Percentiles rank a stretch among this genome's conserved stretches.
Evolutionary conservation across 1,140 invertebrate species (phyloP).

Genomic region (Globodera rostochiensis): DNA sequence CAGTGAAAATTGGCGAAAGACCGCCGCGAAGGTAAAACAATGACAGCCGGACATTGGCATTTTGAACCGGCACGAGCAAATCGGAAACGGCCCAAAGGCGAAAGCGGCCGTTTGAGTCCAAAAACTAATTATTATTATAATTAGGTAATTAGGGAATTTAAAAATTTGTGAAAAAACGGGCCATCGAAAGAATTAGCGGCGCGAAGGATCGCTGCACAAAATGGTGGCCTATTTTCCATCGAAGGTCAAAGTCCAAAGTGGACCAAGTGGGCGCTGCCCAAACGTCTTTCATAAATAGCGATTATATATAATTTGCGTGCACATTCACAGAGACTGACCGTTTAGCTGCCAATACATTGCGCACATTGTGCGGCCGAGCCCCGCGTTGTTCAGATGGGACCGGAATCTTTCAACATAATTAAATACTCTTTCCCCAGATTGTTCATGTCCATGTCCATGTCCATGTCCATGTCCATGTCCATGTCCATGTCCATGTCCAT

Average conservation of each 20-base stretch:
- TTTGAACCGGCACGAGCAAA: slow-evolving; percentile 3
- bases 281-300: slow-evolving; percentile 69
- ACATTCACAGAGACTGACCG: slow-evolving; percentile 27
- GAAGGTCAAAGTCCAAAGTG: slow-evolving; percentile 73
- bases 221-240: slow-evolving; percentile 63
- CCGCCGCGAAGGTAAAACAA: slow-evolving; percentile 29
- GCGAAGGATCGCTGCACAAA: slow-evolving; percentile 57
- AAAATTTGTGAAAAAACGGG: slow-evolving; percentile 15
- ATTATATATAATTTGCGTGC: neutral
- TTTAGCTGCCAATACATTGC: slow-evolving; percentile 98
- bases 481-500: no score
- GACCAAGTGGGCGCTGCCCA: slow-evolving; percentile 97
- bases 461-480: no score
- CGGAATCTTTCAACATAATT: slow-evolving; percentile 49
- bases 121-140: slow-evolving; percentile 37
- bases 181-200: slow-evolving; percentile 54
- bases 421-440: neutral
- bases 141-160: slow-evolving; percentile 17
- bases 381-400: slow-evolving; percentile 51
- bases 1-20: slow-evolving; percentile 47
- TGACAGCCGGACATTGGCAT: slow-evolving; percentile 37
- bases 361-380: slow-evolving; percentile 77
- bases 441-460: no score
- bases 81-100: slow-evolving; percentile 53
- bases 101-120: slow-evolving; percentile 42